phyloP scores from a whole-genome alignment of 2,113 vertebrate genomes.

The Xyrauchen texanus region DNA sequence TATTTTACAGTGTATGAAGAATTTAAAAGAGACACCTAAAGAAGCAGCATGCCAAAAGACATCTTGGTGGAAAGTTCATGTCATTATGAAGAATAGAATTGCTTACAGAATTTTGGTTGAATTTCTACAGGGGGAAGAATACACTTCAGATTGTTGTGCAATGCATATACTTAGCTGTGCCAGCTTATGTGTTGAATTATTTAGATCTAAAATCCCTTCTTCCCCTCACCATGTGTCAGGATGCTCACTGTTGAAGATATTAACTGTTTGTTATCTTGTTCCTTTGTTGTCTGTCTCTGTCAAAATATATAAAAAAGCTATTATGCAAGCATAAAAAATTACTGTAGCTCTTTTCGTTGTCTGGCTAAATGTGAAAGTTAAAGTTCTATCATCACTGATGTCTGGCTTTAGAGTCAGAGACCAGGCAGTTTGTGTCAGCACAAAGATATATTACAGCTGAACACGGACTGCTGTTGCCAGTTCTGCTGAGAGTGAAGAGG shows the following conservation, averaged over 20 bases:
- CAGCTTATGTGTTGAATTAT: constrained; percentile 35
- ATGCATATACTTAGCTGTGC: constrained; percentile 20
- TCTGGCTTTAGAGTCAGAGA: background rate
- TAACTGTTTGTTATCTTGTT: background rate
- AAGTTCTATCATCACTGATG: too few relatives aligned
- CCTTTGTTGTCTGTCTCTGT: background rate
- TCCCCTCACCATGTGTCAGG: background rate
- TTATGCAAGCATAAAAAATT: too few relatives aligned
- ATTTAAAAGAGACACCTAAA: too few relatives aligned
- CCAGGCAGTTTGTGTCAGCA: constrained; percentile 9
- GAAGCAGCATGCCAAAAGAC: too few relatives aligned
- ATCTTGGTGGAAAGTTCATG: too few relatives aligned
- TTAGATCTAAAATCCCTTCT: constrained; percentile 37
- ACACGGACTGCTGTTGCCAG: background rate
- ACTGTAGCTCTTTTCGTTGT: too few relatives aligned
- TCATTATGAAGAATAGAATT: too few relatives aligned
- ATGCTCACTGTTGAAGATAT: background rate
- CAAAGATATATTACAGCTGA: constrained; percentile 23
- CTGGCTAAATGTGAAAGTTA: too few relatives aligned
- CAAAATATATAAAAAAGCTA: too few relatives aligned
- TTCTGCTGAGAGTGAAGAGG: constrained; percentile 4
- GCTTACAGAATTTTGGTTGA: too few relatives aligned
- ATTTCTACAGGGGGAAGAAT: too few relatives aligned
- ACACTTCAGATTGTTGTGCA: background rate
- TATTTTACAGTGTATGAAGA: too few relatives aligned